Percentiles rank a stretch among this genome's conserved stretches.
Evolutionary conservation across 1,140 invertebrate genomes (phyloP).

Genomic region (Tetranychus urticae): DNA sequence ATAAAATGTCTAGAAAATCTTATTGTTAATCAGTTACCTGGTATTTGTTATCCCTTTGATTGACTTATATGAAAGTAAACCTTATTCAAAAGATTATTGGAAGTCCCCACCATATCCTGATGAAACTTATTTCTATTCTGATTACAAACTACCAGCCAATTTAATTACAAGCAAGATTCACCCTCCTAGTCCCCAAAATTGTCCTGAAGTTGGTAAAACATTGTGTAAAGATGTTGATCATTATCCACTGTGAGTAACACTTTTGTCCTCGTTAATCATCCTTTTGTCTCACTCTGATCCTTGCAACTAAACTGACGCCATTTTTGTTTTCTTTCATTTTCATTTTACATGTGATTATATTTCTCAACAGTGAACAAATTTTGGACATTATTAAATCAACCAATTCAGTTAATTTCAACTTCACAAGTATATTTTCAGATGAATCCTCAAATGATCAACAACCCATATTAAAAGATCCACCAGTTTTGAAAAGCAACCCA

Average conservation of each 20-base stretch:
- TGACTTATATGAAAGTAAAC: background rate
- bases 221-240: slow-evolving; percentile 10
- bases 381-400: background rate
- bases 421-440: slow-evolving; percentile 14
- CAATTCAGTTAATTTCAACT: slow-evolving; percentile 11
- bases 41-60: too few species aligned
- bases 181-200: slow-evolving; percentile 12
- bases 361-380: background rate
- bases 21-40: too few species aligned
- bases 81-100: background rate
- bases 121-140: slow-evolving; percentile 12
- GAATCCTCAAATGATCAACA: slow-evolving; percentile 13
- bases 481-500: too few species aligned
- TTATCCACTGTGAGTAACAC: background rate
- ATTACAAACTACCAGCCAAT: slow-evolving; percentile 8
- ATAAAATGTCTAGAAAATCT: too few species aligned
- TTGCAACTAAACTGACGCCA: too few species aligned
- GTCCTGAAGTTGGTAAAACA: slow-evolving; percentile 15
- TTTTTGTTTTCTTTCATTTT: too few species aligned
- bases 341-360: background rate
- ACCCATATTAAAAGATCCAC: slow-evolving; percentile 5
- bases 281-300: too few species aligned
- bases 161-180: slow-evolving; percentile 3
- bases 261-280: background rate
- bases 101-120: background rate